These are phyloP conservation scores for Malaclemys terrapin DNA, from an alignment of 2,113 vertebrate species.

Conservation along the genomic window DNA sequence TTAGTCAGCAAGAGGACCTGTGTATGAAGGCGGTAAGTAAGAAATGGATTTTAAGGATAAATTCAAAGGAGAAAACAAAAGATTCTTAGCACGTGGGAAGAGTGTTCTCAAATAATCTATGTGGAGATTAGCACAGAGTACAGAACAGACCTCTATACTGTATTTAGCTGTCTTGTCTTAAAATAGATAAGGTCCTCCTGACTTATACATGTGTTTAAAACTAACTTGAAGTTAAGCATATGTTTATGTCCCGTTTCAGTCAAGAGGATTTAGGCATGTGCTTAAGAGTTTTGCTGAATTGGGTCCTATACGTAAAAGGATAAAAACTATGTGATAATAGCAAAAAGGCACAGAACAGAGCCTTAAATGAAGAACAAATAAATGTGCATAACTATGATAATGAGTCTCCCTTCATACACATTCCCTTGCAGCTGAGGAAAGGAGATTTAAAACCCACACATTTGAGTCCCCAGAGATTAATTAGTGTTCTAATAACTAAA, in stretches of 20 bases:
- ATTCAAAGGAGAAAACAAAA: neutral
- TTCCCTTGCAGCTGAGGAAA: neutral
- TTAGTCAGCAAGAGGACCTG: neutral
- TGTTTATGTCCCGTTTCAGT: neutral
- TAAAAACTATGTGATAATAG: neutral
- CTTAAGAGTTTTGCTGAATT: neutral
- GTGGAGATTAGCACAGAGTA: neutral
- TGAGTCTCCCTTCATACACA: neutral
- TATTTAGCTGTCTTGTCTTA: neutral
- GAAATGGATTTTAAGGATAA: neutral
- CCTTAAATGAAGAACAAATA: neutral
- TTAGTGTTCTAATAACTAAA: conserved; percentile 20
- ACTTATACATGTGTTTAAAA: neutral
- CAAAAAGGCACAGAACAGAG: neutral
- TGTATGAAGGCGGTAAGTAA: neutral
- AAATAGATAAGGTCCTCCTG: neutral
- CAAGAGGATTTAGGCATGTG: neutral
- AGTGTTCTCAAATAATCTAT: neutral
- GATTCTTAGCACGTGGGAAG: neutral
- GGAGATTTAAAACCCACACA: neutral
- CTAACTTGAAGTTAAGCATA: neutral
- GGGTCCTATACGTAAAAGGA: neutral
- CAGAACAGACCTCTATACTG: neutral
- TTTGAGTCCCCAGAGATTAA: neutral
- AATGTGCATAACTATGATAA: neutral